A percentile compares a stretch with the other conserved stretches of the same genome.
Evolutionary conservation across 1,140 invertebrate genomes (phyloP).

Genomic region (Aethina tumida): DNA sequence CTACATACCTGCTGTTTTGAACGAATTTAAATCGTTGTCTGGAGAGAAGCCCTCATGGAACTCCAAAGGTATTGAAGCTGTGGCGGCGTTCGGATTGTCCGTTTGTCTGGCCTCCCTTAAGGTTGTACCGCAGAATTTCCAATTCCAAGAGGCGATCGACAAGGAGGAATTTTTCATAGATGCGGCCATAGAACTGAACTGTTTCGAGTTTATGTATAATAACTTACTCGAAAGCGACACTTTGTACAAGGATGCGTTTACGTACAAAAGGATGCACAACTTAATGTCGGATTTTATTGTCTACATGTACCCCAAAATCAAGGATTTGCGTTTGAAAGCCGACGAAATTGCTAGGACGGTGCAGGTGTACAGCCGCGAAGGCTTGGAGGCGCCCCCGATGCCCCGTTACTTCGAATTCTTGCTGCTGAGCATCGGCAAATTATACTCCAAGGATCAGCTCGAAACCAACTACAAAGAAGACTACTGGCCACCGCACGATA

Average conservation of each 20-base stretch:
- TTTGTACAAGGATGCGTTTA: conserved; percentile 72
- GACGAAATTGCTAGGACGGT: conserved; percentile 82
- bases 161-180: conserved; percentile 69
- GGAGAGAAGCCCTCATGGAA: background rate
- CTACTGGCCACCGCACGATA: conserved; percentile 70
- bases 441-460: conserved; percentile 68
- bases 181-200: conserved; percentile 65
- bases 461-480: conserved; percentile 63
- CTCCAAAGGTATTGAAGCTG: conserved; percentile 50
- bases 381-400: conserved; percentile 66
- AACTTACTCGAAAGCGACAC: conserved; percentile 59
- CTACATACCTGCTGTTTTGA: conserved; percentile 45
- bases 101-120: conserved; percentile 71
- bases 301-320: conserved; percentile 83
- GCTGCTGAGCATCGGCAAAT: conserved; percentile 61
- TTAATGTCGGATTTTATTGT: conserved; percentile 89
- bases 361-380: conserved; percentile 70
- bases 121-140: conserved; percentile 40
- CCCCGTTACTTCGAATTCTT: conserved; percentile 74
- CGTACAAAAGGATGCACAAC: conserved; percentile 71
- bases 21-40: conserved; percentile 39
- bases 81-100: conserved; percentile 70
- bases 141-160: conserved; percentile 41
- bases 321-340: conserved; percentile 70
- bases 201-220: conserved; percentile 68